These are phyloP conservation scores for Vipera latastei DNA, from an alignment of 2,797 vertebrate species.

Conservation along the genomic window DNA sequence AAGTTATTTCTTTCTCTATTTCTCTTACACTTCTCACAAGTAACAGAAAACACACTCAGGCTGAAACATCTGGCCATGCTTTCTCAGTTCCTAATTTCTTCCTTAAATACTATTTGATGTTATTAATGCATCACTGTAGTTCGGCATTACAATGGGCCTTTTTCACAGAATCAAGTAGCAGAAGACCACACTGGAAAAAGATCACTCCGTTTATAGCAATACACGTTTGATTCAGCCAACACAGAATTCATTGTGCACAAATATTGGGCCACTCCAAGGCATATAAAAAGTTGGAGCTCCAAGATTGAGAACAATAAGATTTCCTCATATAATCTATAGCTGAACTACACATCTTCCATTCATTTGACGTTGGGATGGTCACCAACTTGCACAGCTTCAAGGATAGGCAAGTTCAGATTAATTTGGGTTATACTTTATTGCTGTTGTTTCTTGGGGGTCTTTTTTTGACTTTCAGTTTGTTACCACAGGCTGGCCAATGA, in stretches of 20 bases:
- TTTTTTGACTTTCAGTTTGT: background rate
- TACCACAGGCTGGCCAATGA: background rate
- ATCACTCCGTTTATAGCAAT: conserved; percentile 71
- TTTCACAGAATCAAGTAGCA: conserved; percentile 73
- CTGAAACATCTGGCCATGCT: conserved; percentile 74
- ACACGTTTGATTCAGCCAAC: conserved; percentile 63
- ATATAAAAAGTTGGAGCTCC: background rate
- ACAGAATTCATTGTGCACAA: background rate
- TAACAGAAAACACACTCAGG: conserved; percentile 68
- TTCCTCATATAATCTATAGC: background rate
- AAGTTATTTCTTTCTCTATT: conserved; percentile 13
- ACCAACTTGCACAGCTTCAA: background rate
- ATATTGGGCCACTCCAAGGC: background rate
- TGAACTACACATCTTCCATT: background rate
- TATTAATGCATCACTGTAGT: conserved; percentile 74
- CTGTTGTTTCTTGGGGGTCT: background rate
- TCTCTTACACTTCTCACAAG: conserved; percentile 57
- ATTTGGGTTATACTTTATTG: background rate
- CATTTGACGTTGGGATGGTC: background rate
- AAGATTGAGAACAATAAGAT: background rate
- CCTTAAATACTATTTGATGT: conserved; percentile 71
- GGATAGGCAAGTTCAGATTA: background rate
- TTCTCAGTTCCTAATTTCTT: conserved; percentile 69
- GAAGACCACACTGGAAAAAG: conserved; percentile 72
- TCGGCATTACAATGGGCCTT: conserved; percentile 68